Evolutionary conservation across 92 coral and sea anemone species (phyloP).

Genomic region (Parazoanthus swiftii): DNA sequence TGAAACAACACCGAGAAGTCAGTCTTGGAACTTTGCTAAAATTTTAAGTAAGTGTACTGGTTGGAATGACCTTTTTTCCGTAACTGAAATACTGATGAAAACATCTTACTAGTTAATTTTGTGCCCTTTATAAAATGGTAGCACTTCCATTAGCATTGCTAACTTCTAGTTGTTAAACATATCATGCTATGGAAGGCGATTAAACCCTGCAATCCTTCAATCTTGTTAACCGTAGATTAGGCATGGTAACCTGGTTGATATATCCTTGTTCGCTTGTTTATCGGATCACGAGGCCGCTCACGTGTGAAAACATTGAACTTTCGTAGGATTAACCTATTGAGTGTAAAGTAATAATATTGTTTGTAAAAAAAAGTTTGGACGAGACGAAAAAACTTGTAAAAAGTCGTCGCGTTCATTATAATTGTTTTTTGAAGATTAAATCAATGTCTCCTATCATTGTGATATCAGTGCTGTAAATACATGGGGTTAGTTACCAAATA

Average conservation of each 20-base stretch:
- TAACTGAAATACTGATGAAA: too few species aligned
- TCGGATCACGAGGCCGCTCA: neutral
- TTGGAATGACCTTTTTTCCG: too few species aligned
- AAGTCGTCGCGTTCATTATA: neutral
- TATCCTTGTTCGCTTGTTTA: neutral
- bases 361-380: neutral
- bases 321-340: neutral
- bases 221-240: too few species aligned
- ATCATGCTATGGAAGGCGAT: too few species aligned
- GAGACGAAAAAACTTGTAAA: neutral
- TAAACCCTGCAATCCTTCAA: too few species aligned
- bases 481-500: neutral
- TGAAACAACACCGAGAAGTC: too few species aligned
- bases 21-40: too few species aligned
- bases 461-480: neutral
- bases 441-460: neutral
- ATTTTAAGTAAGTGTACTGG: too few species aligned
- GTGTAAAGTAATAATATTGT: neutral
- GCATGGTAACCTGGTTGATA: neutral
- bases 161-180: too few species aligned
- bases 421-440: neutral
- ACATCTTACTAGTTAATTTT: too few species aligned
- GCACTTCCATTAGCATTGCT: too few species aligned
- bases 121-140: too few species aligned
- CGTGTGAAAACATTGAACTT: neutral